Evolutionary conservation across 2,113 vertebrate species (phyloP).

Genomic region (Nothocercus nigrocapillus): DNA sequence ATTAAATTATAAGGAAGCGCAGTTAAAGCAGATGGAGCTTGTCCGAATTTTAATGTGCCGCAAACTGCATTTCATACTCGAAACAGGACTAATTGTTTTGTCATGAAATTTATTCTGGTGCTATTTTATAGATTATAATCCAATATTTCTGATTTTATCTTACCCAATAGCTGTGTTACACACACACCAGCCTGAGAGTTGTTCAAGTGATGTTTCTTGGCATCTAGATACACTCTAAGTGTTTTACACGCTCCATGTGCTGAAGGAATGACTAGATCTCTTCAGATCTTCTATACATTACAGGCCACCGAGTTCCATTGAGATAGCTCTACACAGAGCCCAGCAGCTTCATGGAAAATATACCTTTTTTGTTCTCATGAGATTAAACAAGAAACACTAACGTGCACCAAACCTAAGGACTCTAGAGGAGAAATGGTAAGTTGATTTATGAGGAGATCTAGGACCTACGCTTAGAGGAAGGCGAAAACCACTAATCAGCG

Average conservation of each 20-base stretch:
- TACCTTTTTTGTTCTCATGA: not conserved
- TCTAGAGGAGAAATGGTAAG: not conserved
- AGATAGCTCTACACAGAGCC: not conserved
- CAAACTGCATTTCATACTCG: not conserved
- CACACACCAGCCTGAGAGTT: too few relatives aligned
- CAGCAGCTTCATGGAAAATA: not conserved
- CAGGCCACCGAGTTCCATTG: not conserved
- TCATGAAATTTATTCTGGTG: not conserved
- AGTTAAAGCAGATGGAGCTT: conserved; percentile 48
- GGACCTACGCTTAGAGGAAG: not conserved
- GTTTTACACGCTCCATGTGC: not conserved
- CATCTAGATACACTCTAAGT: fast-evolving
- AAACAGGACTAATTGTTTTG: not conserved
- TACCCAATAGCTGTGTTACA: not conserved
- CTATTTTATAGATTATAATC: not conserved
- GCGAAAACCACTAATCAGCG: not conserved
- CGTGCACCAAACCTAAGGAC: not conserved
- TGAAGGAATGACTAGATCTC: not conserved
- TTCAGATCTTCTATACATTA: not conserved
- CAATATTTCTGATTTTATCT: not conserved
- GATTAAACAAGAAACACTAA: not conserved
- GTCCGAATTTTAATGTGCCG: not conserved
- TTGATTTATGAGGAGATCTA: not conserved
- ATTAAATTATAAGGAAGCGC: conserved; percentile 51
- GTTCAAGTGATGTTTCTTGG: fast-evolving